Conservation (phyloP, 2,113 vertebrate species). For the Meriones unguiculatus region DNA sequence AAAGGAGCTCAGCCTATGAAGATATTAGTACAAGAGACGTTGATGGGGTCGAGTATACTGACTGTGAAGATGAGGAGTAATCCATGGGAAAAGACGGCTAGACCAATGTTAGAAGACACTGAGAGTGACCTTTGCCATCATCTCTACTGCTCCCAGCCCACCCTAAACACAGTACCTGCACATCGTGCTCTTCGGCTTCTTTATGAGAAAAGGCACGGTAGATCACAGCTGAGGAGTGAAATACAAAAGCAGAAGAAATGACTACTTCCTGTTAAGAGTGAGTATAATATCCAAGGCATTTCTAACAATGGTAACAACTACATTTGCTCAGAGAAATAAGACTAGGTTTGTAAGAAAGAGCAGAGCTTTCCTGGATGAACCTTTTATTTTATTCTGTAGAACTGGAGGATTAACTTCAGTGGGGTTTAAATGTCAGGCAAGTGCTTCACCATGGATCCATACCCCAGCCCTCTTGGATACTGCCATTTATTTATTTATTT, state of each 20-base stretch:
- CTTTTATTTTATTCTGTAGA: too few relatives aligned
- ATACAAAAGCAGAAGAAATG: neutral
- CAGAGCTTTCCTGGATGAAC: neutral
- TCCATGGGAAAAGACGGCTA: neutral
- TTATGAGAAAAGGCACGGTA: conserved; percentile 73
- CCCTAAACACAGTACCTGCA: conserved; percentile 73
- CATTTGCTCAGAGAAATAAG: neutral
- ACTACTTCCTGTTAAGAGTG: neutral
- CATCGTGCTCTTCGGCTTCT: conserved; percentile 58
- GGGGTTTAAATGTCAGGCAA: neutral
- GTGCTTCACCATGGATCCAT: neutral
- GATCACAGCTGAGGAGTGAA: conserved; percentile 54
- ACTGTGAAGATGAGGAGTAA: neutral
- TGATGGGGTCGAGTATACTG: neutral
- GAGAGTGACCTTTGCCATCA: too few relatives aligned
- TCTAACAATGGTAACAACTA: neutral
- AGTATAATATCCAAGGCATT: neutral
- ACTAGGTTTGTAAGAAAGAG: neutral
- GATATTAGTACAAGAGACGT: neutral
- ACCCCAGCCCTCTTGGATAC: too few relatives aligned
- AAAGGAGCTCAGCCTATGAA: neutral
- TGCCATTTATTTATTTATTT: neutral
- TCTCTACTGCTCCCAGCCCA: neutral
- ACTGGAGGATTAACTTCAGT: neutral
- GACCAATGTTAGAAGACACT: neutral